Conservation (phyloP, 2,888 invertebrate species). For the Parochlus steinenii region DNA sequence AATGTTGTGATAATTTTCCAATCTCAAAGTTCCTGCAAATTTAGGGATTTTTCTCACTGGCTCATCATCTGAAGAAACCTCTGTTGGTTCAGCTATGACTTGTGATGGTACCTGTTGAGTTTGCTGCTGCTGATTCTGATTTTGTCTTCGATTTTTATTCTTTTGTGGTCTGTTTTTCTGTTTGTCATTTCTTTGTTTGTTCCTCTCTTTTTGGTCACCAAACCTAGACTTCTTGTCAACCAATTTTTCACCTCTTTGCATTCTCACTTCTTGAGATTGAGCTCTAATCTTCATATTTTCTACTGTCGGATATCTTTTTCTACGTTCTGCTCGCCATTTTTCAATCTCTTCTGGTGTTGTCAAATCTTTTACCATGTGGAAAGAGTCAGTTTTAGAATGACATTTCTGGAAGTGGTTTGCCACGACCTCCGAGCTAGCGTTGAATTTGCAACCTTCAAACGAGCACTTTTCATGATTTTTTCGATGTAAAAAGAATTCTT, state of each 20-base stretch:
- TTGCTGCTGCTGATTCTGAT: background rate
- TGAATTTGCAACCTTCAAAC: slow-evolving; percentile 9
- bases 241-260: slow-evolving; percentile 59
- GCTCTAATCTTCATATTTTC: slow-evolving; percentile 47
- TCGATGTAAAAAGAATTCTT: too few species aligned
- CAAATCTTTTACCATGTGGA: slow-evolving; percentile 45
- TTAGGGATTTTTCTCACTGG: slow-evolving; percentile 5
- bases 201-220: slow-evolving; percentile 24
- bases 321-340: slow-evolving; percentile 71
- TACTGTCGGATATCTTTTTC: slow-evolving; percentile 58
- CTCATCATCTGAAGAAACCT: slow-evolving; percentile 2
- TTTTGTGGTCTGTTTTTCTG: slow-evolving; percentile 4
- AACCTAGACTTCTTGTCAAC: slow-evolving; percentile 30
- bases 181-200: slow-evolving; percentile 14
- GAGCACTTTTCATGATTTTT: slow-evolving; percentile 9
- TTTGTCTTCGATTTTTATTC: background rate
- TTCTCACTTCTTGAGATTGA: slow-evolving; percentile 44
- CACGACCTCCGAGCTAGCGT: slow-evolving; percentile 1
- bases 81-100: background rate
- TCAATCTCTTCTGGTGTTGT: slow-evolving; percentile 66
- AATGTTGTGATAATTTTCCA: slow-evolving; percentile 11
- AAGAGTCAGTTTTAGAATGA: slow-evolving; percentile 1
- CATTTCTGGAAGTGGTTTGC: slow-evolving; percentile 6
- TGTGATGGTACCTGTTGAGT: background rate
- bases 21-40: slow-evolving; percentile 15